Conservation (phyloP, 2,797 vertebrate genomes). For the Erpetoichthys calabaricus region DNA sequence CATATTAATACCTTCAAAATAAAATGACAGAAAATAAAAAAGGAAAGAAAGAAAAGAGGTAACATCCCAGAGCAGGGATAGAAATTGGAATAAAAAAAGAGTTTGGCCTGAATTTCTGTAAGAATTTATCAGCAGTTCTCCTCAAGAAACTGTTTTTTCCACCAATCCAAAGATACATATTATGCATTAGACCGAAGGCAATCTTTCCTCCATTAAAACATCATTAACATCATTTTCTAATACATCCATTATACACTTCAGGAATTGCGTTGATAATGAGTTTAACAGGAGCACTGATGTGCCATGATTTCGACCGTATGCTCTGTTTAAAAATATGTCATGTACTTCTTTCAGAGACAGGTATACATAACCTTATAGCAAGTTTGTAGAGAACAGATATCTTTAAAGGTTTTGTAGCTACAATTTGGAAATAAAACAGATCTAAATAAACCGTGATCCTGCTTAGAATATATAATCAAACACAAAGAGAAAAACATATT, state of each 20-base stretch:
- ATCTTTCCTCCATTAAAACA: conserved; percentile 53
- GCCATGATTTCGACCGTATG: too few species aligned
- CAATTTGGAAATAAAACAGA: too few species aligned
- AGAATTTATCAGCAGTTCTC: conserved; percentile 43
- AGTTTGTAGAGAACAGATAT: too few species aligned
- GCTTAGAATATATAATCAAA: too few species aligned
- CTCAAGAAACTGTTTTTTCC: conserved; percentile 34
- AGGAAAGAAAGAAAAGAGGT: conserved; percentile 21
- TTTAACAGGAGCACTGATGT: conserved; percentile 11
- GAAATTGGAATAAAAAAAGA: conserved; percentile 27
- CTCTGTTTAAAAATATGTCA: too few species aligned
- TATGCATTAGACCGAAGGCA: conserved; percentile 49
- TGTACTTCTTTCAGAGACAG: too few species aligned
- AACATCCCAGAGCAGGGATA: conserved; percentile 9
- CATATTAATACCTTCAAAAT: too few species aligned
- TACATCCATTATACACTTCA: conserved; percentile 41
- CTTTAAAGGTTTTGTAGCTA: too few species aligned
- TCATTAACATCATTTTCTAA: conserved; percentile 57
- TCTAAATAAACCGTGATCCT: too few species aligned
- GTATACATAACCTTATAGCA: too few species aligned
- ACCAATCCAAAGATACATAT: conserved; percentile 38
- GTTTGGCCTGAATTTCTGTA: conserved; percentile 43
- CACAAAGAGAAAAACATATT: too few species aligned
- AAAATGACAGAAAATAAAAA: conserved; percentile 16
- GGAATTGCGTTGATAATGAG: conserved; percentile 58